Evolutionary conservation across 2,113 vertebrate genomes (phyloP).

Genomic region (Acanthisitta chloris): DNA sequence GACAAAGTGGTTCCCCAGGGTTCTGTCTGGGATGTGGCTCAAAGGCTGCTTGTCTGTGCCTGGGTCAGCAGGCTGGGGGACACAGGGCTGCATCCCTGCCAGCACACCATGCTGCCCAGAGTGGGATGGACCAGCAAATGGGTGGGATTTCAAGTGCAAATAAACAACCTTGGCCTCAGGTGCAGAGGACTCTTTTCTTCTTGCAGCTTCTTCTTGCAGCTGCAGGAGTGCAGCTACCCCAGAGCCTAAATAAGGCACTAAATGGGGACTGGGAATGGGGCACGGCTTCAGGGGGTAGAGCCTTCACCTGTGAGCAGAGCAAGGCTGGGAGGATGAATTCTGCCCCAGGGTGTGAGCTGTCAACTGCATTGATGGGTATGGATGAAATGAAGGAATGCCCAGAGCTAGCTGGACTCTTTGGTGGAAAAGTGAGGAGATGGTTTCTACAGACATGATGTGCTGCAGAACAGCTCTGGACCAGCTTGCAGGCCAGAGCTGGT

Average conservation of each 20-base stretch:
- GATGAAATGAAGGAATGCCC: background rate
- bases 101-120: accelerated
- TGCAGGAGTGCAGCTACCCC: background rate
- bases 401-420: background rate
- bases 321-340: background rate
- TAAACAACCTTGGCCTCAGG: background rate
- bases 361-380: background rate
- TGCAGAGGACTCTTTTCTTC: accelerated
- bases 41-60: accelerated
- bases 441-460: background rate
- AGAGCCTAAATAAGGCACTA: background rate
- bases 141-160: background rate
- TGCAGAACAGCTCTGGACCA: background rate
- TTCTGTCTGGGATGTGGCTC: background rate
- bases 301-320: background rate
- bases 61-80: background rate
- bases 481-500: background rate
- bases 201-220: background rate
- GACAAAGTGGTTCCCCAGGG: background rate
- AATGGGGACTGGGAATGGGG: background rate
- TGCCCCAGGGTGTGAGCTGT: background rate
- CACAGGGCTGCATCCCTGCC: background rate
- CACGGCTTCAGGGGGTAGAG: background rate
- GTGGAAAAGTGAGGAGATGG: background rate
- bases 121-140: background rate